These are phyloP conservation scores for Corticium candelabrum DNA, from an alignment of 37 sponge, comb jelly and placozoan species.

Conservation along the genomic window DNA sequence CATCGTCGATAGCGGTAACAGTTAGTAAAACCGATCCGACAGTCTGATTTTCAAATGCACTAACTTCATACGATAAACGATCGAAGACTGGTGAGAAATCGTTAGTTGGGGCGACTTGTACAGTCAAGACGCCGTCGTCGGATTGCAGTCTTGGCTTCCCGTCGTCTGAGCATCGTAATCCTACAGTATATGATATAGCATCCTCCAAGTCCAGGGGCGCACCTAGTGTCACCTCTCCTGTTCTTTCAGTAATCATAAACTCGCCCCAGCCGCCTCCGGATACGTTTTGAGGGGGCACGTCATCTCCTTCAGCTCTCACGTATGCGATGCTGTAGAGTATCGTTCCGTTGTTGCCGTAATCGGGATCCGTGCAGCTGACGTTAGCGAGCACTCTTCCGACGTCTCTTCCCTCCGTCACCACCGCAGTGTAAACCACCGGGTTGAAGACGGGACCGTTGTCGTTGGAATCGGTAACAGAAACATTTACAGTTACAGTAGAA, in stretches of 20 bases:
- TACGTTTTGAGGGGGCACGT: background rate
- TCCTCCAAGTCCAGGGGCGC: background rate
- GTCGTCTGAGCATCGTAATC: background rate
- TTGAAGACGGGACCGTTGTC: background rate
- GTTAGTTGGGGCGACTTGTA: background rate
- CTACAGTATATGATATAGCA: background rate
- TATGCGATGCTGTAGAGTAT: background rate
- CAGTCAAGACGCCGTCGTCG: background rate
- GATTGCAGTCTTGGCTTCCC: background rate
- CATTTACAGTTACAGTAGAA: background rate
- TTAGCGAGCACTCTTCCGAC: background rate
- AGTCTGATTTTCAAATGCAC: background rate
- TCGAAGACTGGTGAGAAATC: background rate
- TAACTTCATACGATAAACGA: background rate
- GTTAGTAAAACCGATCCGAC: background rate
- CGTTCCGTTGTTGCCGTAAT: background rate
- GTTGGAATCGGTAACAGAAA: background rate
- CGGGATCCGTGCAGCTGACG: background rate
- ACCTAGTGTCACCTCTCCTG: background rate
- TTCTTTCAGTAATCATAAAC: background rate
- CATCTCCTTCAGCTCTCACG: too few species aligned
- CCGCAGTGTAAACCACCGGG: conserved; percentile 5
- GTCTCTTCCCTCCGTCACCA: conserved; percentile 5
- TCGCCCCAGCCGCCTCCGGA: background rate
- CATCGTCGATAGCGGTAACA: background rate